Evolutionary conservation across 2,888 invertebrate genomes (phyloP), one percentile per base, ranked within the genome.

Genomic region (Cephus pulcher): DNA sequence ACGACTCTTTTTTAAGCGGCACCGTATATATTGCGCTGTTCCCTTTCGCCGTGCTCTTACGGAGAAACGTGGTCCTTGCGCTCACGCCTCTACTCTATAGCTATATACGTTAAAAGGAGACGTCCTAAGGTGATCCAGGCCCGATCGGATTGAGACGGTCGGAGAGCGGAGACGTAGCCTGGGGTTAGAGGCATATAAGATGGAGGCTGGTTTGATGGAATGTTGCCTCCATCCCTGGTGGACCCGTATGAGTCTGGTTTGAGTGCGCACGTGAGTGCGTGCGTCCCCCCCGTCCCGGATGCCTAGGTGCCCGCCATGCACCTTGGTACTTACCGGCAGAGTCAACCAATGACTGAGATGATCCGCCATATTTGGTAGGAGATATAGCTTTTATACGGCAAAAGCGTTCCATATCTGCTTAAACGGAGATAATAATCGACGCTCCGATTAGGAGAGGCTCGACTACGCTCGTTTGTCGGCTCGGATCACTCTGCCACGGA

Each of bases 161-260:
- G 73, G 73, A 76, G 78, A 78, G 73, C 32, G 35, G 69, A 56
- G 76, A 76, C 35, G 76, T 68, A 56, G 76, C 70, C 78, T 73
- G 75, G 88, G 89, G 87, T 86, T 87, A 87, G 84, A 87, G 79
- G 79, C 77, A 68, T 40, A 85, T 88, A 88, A 91, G 90, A 90
- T 91, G 91, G 89, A 90, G 90, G 90, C 90, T 90, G 90, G 88
- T 90, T 91, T 91, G 91, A 91, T 91, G 90, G 91, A 91, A 91
- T 91, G 91, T 87, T 89, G 89, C 89, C 89, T 87, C 86, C 85
- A 86, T 87, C 85, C 84, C 83, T 80, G 82, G 82, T 84, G 56
- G 23, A 56, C 23, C 23, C 56, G 23, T 56, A 23, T 23, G 56
- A 56, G 56, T 56, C 56, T 56, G 56, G 56, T 23, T 23, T 56